These are phyloP conservation scores for Phalera bucephala DNA, from an alignment of 2,888 invertebrate species.

Conservation along the genomic window DNA sequence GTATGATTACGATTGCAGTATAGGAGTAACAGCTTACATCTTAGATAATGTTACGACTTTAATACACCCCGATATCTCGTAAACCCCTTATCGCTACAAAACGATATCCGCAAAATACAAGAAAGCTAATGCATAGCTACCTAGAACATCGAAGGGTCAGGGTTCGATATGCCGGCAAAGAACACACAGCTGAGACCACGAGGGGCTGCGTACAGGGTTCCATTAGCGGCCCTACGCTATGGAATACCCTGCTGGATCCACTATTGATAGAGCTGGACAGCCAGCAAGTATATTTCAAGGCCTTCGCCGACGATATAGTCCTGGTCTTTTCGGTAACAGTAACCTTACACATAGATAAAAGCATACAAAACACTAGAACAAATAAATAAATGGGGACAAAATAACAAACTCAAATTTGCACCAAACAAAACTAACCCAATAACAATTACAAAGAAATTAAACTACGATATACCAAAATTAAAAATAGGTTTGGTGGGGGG, in stretches of 20 bases:
- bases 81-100: no score
- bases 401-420: neutral
- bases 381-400: neutral
- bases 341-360: neutral
- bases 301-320: neutral
- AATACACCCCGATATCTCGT: no score
- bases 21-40: no score
- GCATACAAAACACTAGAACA: neutral
- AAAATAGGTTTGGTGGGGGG: neutral
- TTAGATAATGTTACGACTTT: no score
- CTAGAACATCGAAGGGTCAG: neutral
- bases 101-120: no score
- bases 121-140: no score
- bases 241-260: conserved; percentile 4
- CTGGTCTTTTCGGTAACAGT: neutral
- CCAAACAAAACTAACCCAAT: neutral
- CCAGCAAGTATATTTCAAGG: neutral
- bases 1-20: no score
- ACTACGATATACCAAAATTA: neutral
- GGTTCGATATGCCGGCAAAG: neutral
- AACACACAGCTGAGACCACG: neutral
- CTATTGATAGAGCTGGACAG: neutral
- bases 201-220: neutral
- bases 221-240: neutral
- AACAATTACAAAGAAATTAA: neutral